phyloP scores from a whole-genome alignment of 64 coral and sea anemone species.

The Anthopleura sola region DNA sequence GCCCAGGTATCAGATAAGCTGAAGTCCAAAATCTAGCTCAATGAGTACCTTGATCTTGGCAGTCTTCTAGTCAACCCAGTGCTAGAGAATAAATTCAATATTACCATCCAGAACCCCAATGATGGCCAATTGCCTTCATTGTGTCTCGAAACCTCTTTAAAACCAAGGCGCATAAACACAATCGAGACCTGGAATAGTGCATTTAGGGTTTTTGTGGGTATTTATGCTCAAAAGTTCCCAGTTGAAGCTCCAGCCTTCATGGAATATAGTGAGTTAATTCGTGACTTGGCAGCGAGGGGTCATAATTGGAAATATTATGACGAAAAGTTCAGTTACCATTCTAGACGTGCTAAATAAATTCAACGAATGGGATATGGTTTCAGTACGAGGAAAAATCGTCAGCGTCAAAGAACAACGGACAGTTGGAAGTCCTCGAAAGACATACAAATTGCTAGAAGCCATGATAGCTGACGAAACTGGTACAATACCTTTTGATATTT shows the following conservation, averaged over 20 bases:
- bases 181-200: not conserved
- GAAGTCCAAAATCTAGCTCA: not conserved
- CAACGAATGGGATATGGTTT: too few species aligned
- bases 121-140: not conserved
- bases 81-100: not conserved
- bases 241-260: slow-evolving; percentile 24
- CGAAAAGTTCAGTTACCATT: too few species aligned
- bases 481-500: too few species aligned
- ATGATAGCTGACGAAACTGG: too few species aligned
- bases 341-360: too few species aligned
- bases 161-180: not conserved
- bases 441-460: too few species aligned
- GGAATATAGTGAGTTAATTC: slow-evolving; percentile 39
- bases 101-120: not conserved
- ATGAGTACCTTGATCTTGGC: slow-evolving; percentile 9
- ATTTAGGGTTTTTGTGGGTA: slow-evolving; percentile 12
- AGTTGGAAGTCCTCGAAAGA: too few species aligned
- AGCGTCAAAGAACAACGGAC: too few species aligned
- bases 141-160: not conserved
- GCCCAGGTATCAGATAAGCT: not conserved
- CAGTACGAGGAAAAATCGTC: too few species aligned
- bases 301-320: slow-evolving; percentile 44
- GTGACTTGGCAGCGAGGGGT: slow-evolving; percentile 30
- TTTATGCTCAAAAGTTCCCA: slow-evolving; percentile 27
- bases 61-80: not conserved